phyloP scores from a whole-genome alignment of 2,888 invertebrate species.

The Tetheella fluctuosa region DNA sequence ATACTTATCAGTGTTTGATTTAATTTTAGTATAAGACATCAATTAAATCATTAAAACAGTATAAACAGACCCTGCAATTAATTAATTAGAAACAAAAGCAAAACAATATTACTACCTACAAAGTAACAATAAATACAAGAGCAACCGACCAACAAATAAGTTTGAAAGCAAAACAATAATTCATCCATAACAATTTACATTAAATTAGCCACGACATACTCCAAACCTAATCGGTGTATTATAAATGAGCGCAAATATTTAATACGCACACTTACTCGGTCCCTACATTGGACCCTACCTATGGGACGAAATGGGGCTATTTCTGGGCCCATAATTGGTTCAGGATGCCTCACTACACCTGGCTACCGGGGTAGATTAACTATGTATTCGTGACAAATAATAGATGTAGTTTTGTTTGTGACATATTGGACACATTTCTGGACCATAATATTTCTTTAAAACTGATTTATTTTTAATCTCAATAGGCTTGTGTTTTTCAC shows the following conservation, averaged over 20 bases:
- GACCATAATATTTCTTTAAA: no score
- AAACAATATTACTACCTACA: not conserved
- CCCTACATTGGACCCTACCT: not conserved
- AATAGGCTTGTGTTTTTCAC: no score
- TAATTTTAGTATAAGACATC: no score
- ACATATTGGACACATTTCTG: no score
- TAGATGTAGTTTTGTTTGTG: not conserved
- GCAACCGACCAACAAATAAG: not conserved
- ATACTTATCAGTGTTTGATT: no score
- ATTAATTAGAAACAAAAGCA: no score
- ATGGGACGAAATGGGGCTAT: slow-evolving; percentile 40
- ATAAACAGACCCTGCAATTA: no score
- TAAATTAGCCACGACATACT: not conserved
- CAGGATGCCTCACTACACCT: slow-evolving; percentile 54
- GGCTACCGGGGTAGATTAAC: slow-evolving; percentile 56
- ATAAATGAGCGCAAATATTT: slow-evolving; percentile 7
- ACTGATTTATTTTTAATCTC: no score
- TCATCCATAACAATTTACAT: slow-evolving; percentile 7
- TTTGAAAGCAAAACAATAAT: slow-evolving; percentile 8
- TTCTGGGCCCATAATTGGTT: slow-evolving; percentile 43
- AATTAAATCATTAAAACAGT: no score
- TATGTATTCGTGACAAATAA: slow-evolving; percentile 31
- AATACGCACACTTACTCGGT: not conserved
- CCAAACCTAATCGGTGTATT: not conserved
- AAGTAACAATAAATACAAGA: not conserved